Conservation (phyloP, 1,140 invertebrate species). For the Caenorhabditis remanei region DNA sequence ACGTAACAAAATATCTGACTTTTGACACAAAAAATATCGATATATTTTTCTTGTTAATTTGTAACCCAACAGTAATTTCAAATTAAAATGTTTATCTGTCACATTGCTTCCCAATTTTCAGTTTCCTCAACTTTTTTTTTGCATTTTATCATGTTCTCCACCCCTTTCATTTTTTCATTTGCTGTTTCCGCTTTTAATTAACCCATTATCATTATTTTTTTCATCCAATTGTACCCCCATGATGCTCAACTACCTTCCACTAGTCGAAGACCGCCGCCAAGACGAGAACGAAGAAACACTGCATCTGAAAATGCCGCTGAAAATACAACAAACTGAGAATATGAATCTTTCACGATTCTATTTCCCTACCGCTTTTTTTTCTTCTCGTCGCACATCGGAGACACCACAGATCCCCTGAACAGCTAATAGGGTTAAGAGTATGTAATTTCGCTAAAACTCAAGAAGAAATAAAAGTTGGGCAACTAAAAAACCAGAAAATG, state of each 20-base stretch:
- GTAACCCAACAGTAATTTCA: too few species aligned
- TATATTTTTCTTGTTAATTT: too few species aligned
- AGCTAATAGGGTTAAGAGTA: background rate
- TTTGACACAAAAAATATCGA: too few species aligned
- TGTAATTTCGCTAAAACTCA: too few species aligned
- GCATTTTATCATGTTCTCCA: too few species aligned
- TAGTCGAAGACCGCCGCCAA: background rate
- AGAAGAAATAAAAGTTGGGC: background rate
- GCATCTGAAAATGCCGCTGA: slow-evolving; percentile 33
- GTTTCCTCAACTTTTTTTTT: too few species aligned
- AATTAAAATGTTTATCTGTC: too few species aligned
- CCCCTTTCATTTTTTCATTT: background rate
- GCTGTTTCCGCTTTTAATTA: background rate
- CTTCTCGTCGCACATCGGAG: slow-evolving; percentile 28
- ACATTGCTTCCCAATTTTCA: too few species aligned
- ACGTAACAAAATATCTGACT: too few species aligned
- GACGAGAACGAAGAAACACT: slow-evolving; percentile 25
- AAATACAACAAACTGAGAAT: background rate
- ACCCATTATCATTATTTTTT: background rate
- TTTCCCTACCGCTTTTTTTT: slow-evolving; percentile 27
- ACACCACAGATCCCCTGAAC: background rate
- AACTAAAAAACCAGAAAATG: background rate
- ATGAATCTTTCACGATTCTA: background rate
- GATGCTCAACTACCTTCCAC: background rate
- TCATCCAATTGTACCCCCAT: background rate